Evolutionary conservation across 2,888 invertebrate species (phyloP).

Genomic region (Dermolepida albohirtum): DNA sequence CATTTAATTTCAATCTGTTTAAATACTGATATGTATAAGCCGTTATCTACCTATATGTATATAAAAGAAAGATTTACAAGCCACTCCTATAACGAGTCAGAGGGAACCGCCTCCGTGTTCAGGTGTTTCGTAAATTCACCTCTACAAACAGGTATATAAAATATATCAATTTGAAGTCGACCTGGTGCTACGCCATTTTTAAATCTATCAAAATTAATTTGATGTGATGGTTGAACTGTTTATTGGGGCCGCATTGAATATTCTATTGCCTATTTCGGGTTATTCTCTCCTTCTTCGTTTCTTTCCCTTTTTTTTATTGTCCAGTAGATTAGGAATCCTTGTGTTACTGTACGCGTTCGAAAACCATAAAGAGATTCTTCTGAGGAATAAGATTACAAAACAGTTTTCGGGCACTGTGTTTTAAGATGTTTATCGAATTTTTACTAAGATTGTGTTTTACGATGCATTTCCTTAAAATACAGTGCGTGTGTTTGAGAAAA

Average conservation of each 20-base stretch:
- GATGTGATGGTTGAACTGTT: constrained; percentile 28
- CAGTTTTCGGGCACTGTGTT: constrained; percentile 7
- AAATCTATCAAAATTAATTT: constrained; percentile 36
- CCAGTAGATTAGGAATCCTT: constrained; percentile 10
- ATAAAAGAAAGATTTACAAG: constrained; percentile 35
- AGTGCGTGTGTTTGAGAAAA: neutral
- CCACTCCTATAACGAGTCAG: constrained; percentile 38
- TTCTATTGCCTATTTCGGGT: constrained; percentile 40
- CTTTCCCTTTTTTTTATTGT: constrained; percentile 13
- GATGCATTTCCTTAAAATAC: constrained; percentile 2
- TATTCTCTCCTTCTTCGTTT: neutral
- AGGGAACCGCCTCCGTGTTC: constrained; percentile 39
- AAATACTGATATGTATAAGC: constrained; percentile 21
- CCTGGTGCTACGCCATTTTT: constrained; percentile 35
- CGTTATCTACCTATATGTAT: constrained; percentile 30
- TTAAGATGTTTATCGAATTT: constrained; percentile 9
- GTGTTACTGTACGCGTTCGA: neutral
- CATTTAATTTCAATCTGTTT: constrained; percentile 31
- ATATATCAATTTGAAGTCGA: constrained; percentile 13
- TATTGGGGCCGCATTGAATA: constrained; percentile 41
- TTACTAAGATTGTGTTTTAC: constrained; percentile 3
- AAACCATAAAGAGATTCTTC: constrained; percentile 23
- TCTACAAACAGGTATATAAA: constrained; percentile 12
- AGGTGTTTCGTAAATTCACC: constrained; percentile 36
- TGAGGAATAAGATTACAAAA: constrained; percentile 12